Base-by-base conservation (phyloP, 2,113 vertebrate genomes). In the Gambusia affinis region DNA sequence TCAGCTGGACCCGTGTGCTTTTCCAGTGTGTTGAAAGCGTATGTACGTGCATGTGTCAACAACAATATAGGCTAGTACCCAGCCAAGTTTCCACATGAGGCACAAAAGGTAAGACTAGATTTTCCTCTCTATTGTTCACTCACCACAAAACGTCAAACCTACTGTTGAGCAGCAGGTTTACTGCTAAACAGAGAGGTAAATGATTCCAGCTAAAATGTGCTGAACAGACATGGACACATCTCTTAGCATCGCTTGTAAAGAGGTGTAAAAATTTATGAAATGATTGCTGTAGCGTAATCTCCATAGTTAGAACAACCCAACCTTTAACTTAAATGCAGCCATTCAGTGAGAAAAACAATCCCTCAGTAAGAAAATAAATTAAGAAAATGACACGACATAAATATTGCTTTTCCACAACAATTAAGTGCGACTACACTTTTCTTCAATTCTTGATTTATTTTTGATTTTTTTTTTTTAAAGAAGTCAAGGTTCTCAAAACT, bases 11-110 rank as follows among this genome's bases (percentile, higher is more conserved):
- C 61, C 42, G 14, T 78, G 14, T 44, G 68, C 72, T 85, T 71
- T 67, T 75, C 8, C 67, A 76, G 74, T 70, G 78, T 68, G 71
- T 70, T 70, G 62, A 79, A 3, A 33, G 22, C 47, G 72, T 27
- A 29, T 60, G 57, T 44, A 72, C 27, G 70, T 84, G 70, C 27
- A 67, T 84, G 83, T 75, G 80, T 75, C 67, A 51, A 47, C 22
- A 63, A 91, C 91, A 94, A 92, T 90, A 71, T 86, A 71, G 54
- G 22, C 54, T 71, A 75, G 37, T 0, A 0, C 7, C 17, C 62
- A 60, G 79, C 22, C 37, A 76, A 3, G 24, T 30, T 22, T 74
- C 60, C 37, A 77, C 17, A 64, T 0, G 11, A 66, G 37, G 47
- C 31, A 73, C 0, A 1, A 35, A 77, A 79, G 74, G 30, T 78